Conservation (phyloP, 2,888 invertebrate species). For the Ditylenchus weischeri region DNA sequence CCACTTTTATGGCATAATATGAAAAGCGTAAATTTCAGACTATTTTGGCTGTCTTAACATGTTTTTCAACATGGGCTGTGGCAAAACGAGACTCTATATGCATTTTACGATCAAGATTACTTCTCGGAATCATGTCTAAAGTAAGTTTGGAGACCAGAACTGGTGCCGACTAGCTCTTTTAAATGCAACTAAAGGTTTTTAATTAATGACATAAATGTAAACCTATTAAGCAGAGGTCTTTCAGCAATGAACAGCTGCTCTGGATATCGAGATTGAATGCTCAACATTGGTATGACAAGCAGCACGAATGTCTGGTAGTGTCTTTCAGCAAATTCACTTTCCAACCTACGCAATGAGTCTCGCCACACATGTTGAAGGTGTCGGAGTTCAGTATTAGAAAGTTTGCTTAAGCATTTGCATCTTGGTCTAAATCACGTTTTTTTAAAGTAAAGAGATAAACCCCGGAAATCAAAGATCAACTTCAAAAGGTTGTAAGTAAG, state of each 20-base stretch:
- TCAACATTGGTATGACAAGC: slow-evolving; percentile 46
- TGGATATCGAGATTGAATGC: slow-evolving; percentile 51
- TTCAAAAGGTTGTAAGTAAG: slow-evolving; percentile 51
- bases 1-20: no score
- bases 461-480: slow-evolving; percentile 21
- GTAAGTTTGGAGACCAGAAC: no score
- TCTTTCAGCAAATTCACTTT: slow-evolving; percentile 46
- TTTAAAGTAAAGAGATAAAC: no score
- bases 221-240: slow-evolving; percentile 47
- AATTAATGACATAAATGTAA: neutral
- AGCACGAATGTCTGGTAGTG: slow-evolving; percentile 49
- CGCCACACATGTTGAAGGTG: slow-evolving; percentile 45
- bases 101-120: no score
- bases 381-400: slow-evolving; percentile 42
- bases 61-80: no score
- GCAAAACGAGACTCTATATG: no score
- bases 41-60: no score
- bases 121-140: no score
- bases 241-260: slow-evolving; percentile 46
- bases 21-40: no score
- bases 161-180: neutral
- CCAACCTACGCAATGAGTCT: slow-evolving; percentile 37
- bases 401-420: slow-evolving; percentile 45
- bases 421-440: slow-evolving; percentile 33
- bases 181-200: neutral